Percentiles rank a stretch among this genome's conserved stretches.
These are phyloP conservation scores for Iselma pallidipennis DNA, from an alignment of 2,888 invertebrate species.

Conservation along the genomic window DNA sequence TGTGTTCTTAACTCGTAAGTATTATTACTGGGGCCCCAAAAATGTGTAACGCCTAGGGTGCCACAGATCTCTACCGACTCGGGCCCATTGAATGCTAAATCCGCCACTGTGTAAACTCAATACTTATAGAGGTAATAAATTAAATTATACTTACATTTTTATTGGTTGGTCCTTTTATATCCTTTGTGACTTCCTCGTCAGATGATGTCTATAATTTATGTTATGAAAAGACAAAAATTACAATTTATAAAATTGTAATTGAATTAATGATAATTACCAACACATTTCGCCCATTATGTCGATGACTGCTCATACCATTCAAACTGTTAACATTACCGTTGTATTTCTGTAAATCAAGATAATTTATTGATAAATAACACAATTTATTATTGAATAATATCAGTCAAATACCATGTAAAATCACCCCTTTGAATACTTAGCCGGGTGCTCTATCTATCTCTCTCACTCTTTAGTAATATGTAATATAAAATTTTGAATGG, in stretches of 20 bases:
- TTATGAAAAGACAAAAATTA: neutral
- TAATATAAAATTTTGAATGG: neutral
- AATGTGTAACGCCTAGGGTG: no score
- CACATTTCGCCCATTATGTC: conserved; percentile 24
- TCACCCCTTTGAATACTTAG: neutral
- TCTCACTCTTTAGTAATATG: neutral
- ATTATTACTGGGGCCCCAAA: no score
- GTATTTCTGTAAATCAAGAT: neutral
- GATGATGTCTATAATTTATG: conserved; percentile 23
- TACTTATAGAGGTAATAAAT: conserved; percentile 6
- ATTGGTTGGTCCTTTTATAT: conserved; percentile 9
- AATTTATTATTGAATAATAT: neutral
- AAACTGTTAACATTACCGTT: neutral
- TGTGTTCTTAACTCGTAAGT: no score
- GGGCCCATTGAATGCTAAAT: no score
- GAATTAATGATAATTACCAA: conserved; percentile 19
- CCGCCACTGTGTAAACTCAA: neutral
- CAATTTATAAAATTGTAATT: conserved; percentile 8
- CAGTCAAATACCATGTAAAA: neutral
- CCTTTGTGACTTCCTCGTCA: conserved; percentile 21
- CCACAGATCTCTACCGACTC: no score
- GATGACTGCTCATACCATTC: neutral
- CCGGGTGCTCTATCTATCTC: neutral
- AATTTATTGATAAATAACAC: neutral
- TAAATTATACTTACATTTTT: conserved; percentile 17